Base-by-base conservation (phyloP, 2,113 vertebrate species). In the Oenanthe melanoleuca region DNA sequence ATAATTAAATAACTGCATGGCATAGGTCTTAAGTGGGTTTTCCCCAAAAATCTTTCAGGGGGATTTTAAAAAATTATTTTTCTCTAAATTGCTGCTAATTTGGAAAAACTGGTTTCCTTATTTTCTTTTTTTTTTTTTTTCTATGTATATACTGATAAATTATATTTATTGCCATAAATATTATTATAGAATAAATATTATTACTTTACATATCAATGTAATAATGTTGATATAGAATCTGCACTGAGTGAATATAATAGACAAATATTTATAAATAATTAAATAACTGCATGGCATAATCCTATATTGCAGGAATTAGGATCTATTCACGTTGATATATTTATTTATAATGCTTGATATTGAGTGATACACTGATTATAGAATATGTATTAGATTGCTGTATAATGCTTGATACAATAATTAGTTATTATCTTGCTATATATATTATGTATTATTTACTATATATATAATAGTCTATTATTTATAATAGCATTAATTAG, bases 11-110 rank as follows among this genome's bases (percentile, higher is more conserved):
- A 49, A 66, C 14, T 5, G 5, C 21, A 2, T 37, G 6, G 17
- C 21, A n/a, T 14, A 37, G n/a, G n/a, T n/a, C n/a, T n/a, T n/a
- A n/a, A n/a, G n/a, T n/a, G n/a, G n/a, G n/a, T n/a, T n/a, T n/a
- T n/a, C n/a, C n/a, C n/a, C n/a, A n/a, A n/a, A 66, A 67, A 64
- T 24, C 1, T 69, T 63, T 31, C 24, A 42, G 25, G 8, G 25
- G 5, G 3, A 2, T 64, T 78, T 67, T 18, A 2, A 5, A 5
- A 12, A 5, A 8, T 22, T 0, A 0, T 56, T 67, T 11, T 29
- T 8, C 16, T 26, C 26, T 25, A 17, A 71, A n/a, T 69, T 81
- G 45, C 11, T 10, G 4, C 37, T 38, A 52, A 28, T 4, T 55
- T 40, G 49, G 3, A 14, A 60, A 81, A 81, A 11, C 4, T 34